Percentiles rank a stretch among this genome's conserved stretches.
Conservation (phyloP, 2,888 invertebrate species). For the Drosophila yooni region DNA sequence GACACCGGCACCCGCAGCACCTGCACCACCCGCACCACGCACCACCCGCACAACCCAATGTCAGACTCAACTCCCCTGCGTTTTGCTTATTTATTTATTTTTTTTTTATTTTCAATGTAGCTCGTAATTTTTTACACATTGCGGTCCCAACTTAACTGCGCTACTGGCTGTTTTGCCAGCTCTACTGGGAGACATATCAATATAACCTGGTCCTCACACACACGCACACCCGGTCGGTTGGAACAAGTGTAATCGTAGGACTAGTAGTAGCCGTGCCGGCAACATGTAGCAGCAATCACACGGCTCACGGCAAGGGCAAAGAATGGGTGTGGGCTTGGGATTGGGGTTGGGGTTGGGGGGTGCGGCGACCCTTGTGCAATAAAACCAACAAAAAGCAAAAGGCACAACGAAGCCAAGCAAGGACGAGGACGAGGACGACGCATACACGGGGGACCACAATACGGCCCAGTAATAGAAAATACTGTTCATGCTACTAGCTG, state of each 20-base stretch:
- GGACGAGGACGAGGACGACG: constrained; percentile 38
- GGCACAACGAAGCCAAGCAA: constrained; percentile 54
- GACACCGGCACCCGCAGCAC: constrained; percentile 1
- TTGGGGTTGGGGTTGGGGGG: neutral
- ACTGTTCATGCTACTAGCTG: constrained; percentile 62
- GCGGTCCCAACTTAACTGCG: constrained; percentile 80
- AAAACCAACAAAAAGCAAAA: constrained; percentile 69
- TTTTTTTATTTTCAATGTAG: constrained; percentile 63
- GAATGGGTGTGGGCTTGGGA: neutral
- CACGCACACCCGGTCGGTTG: constrained; percentile 16
- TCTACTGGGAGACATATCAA: constrained; percentile 84
- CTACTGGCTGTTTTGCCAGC: constrained; percentile 73
- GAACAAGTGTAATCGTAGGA: constrained; percentile 70
- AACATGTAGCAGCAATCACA: constrained; percentile 62
- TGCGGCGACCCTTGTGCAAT: constrained; percentile 63
- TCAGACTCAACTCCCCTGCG: constrained; percentile 40
- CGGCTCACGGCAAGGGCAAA: constrained; percentile 37
- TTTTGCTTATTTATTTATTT: constrained; percentile 18
- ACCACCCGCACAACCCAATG: constrained; percentile 39
- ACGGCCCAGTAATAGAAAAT: constrained; percentile 75
- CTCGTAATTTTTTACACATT: constrained; percentile 83
- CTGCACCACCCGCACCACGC: constrained; percentile 19
- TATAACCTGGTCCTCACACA: constrained; percentile 59
- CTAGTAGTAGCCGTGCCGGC: constrained; percentile 11
- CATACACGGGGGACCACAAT: constrained; percentile 59